Base-by-base conservation (phyloP, 2,888 invertebrate species). In the Alentia gelatinosa region DNA sequence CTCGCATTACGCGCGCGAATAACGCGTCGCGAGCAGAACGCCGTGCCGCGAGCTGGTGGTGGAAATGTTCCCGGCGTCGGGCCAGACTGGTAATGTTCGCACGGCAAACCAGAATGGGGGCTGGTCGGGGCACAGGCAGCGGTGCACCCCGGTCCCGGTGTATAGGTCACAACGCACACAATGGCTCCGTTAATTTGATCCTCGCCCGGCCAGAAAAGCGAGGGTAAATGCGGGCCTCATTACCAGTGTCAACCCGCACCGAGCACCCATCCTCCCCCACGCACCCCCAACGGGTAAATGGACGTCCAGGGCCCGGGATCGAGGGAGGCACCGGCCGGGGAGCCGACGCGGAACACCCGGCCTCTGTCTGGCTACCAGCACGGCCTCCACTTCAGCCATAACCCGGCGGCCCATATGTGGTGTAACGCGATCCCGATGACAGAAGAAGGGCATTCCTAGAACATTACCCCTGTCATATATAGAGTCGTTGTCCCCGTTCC, bases 101-200 rank as follows among this genome's bases (percentile, higher is more conserved):
- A n/a, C n/a, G n/a, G n/a, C n/a, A n/a, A n/a, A n/a, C n/a, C 47
- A 47, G 47, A 47, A 47, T 12, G 19, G 47, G 47, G 9, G 9
- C 47, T 47, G 19, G 47, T 12, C 47, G 9, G 19, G 47, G 47
- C 9, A 47, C 47, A 19, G 47, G 47, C 47, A 47, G 47, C 47
- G 19, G n/a, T n/a, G 63, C 63, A 75, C 5, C 75, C 33, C n/a
- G n/a, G n/a, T n/a, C 75, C 5, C 75, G 1, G 75, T 5, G n/a
- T 47, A n/a, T 84, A 42, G 84, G 84, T 84, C 84, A 84, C 40
- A 84, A n/a, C 84, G 1, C 75, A 40, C 40, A 84, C 84, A 84
- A 84, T 84, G 84, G 84, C 40, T 26, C 84, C 84, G 84, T 84
- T 84, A 84, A 84, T 84, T 84, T 84, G 42, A 39, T 79, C 84